Base-by-base conservation (phyloP, 2,888 invertebrate genomes). In the Drosophila nr. medialis region DNA sequence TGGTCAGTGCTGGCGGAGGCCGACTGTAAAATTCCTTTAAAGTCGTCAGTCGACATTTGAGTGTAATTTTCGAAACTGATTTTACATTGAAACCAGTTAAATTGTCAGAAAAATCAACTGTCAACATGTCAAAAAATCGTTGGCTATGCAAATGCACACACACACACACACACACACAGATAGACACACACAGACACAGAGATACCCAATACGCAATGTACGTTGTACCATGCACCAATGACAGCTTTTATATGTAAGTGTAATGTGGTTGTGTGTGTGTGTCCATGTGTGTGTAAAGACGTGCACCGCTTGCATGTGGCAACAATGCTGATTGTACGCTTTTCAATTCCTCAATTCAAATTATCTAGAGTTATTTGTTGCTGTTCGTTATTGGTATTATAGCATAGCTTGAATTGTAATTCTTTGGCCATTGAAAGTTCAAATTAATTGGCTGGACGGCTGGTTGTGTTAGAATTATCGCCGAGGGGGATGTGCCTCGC, bases 101-200 rank as follows among this genome's bases (percentile, higher is more conserved):
- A 91, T 91, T 91, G 91, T 92, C 91, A 91, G 91, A 92, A 92
- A 92, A 91, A 92, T 91, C 91, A 91, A 90, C 92, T 91, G 92
- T 91, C 91, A 91, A 91, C 92, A 88, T 91, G 91, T 91, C 91
- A 91, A 87, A 91, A 91, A 92, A 89, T 86, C 89, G 89, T 81
- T 84, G 90, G 82, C 82, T 88, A 90, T 88, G 89, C 86, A 84
- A 90, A 86, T 91, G 89, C 71, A 79, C 67, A 78, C 56, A 65
- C 24, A 24, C 24, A 24, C 24, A n/a, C 48, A 62, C 40, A 58
- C 61, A 68, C 51, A 56, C 42, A 48, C 34, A 55, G 34, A 55
- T 2, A 34, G 18, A 42, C 21, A 54, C 27, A 56, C 18, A 59
- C 13, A 50, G 42, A 60, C 56, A 67, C 32, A 32, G 49, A 49